These are phyloP conservation scores for Lagopus leucura DNA, from an alignment of 2,113 vertebrate genomes.

Conservation along the genomic window DNA sequence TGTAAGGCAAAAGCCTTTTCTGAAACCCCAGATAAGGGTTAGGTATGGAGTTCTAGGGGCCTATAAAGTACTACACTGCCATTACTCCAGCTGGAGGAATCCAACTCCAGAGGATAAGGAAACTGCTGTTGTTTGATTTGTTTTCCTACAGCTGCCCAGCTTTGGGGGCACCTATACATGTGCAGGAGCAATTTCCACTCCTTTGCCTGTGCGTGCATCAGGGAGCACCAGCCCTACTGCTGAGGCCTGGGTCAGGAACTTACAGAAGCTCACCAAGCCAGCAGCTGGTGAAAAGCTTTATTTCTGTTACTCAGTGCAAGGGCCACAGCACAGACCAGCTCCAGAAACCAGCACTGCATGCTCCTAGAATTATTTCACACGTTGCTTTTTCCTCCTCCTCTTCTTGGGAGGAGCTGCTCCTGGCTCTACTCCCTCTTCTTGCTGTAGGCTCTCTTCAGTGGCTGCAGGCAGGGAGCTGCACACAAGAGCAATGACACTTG, in stretches of 20 bases:
- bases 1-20: background rate
- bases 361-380: background rate
- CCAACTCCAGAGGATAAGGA: background rate
- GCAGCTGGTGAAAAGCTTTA: background rate
- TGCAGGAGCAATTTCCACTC: background rate
- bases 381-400: conserved; percentile 52
- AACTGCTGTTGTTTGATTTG: background rate
- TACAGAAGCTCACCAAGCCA: background rate
- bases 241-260: background rate
- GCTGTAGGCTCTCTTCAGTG: background rate
- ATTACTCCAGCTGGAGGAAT: background rate
- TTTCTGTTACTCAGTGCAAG: background rate
- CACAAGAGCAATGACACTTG: background rate
- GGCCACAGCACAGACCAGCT: background rate
- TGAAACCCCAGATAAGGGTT: background rate
- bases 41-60: background rate
- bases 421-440: fast-evolving
- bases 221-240: background rate
- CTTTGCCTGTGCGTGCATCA: background rate
- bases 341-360: fast-evolving
- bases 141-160: background rate
- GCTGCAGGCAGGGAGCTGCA: background rate
- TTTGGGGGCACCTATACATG: background rate
- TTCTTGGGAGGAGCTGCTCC: background rate
- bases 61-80: no score